These are phyloP conservation scores for Icerya purchasi DNA, from an alignment of 2,888 invertebrate genomes.

Conservation along the genomic window DNA sequence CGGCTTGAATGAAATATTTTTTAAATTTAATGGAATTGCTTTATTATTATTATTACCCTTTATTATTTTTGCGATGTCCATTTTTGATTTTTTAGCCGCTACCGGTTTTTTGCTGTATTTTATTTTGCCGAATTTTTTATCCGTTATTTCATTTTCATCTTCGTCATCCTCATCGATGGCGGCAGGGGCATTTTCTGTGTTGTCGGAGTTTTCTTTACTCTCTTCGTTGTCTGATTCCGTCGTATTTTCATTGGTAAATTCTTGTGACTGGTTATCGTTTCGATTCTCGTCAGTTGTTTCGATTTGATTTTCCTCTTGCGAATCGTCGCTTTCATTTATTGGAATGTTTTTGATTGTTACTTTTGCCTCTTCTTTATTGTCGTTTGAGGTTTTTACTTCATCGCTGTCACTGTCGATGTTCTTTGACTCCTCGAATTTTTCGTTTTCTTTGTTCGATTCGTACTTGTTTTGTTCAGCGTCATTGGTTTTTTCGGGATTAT, in stretches of 20 bases:
- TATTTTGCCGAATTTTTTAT: too few relatives aligned
- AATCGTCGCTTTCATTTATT: conserved; percentile 4
- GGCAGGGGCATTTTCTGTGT: background rate
- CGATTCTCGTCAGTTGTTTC: conserved; percentile 18
- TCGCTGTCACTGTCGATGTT: conserved; percentile 3
- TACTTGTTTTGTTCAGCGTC: conserved; percentile 3
- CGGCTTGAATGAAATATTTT: too few relatives aligned
- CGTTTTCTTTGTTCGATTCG: conserved; percentile 4
- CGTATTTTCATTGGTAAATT: conserved; percentile 16
- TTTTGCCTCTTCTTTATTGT: conserved; percentile 6
- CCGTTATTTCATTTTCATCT: conserved; percentile 1
- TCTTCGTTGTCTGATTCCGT: conserved; percentile 19
- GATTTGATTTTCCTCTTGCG: conserved; percentile 6
- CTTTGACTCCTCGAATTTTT: conserved; percentile 1
- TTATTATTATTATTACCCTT: too few relatives aligned
- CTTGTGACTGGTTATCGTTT: conserved; percentile 19
- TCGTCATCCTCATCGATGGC: background rate
- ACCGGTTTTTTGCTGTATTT: too few relatives aligned
- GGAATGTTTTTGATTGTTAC: conserved; percentile 8
- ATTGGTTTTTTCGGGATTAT: conserved; percentile 18
- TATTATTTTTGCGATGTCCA: too few relatives aligned
- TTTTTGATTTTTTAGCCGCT: too few relatives aligned
- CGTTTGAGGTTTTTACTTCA: background rate
- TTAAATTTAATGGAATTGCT: too few relatives aligned
- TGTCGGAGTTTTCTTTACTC: conserved; percentile 6